These are phyloP conservation scores for Protonemura montana DNA, from an alignment of 2,888 invertebrate genomes.

Conservation along the genomic window DNA sequence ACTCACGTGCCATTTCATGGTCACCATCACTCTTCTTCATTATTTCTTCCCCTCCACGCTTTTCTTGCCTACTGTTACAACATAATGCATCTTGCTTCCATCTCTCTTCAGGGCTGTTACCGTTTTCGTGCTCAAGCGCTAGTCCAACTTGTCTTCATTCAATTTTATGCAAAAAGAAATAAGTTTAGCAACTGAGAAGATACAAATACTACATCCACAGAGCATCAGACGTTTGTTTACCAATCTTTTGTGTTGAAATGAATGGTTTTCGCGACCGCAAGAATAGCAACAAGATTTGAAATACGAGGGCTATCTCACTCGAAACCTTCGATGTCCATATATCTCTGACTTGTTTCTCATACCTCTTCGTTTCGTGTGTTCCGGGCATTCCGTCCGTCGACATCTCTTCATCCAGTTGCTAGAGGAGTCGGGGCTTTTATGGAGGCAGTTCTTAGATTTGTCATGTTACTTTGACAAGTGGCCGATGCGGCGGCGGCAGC, in stretches of 20 bases:
- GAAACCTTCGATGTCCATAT: conserved; percentile 44
- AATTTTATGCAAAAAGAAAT: conserved; percentile 47
- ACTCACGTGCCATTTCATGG: not conserved
- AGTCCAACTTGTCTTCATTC: conserved; percentile 44
- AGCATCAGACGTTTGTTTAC: conserved; percentile 45
- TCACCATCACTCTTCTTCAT: not conserved
- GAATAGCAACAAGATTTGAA: conserved; percentile 48
- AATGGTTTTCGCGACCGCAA: conserved; percentile 44
- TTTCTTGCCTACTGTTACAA: not conserved
- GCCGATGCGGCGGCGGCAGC: not conserved
- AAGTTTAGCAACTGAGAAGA: conserved; percentile 26
- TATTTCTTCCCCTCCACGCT: not conserved
- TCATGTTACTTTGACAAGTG: conserved; percentile 49
- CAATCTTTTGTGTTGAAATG: conserved; percentile 47
- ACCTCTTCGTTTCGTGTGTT: conserved; percentile 41
- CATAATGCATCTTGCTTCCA: conserved; percentile 43
- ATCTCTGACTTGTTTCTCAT: conserved; percentile 43
- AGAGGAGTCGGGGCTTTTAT: conserved; percentile 44
- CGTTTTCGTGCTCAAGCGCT: conserved; percentile 38
- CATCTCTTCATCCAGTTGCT: conserved; percentile 41
- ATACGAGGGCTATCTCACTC: conserved; percentile 46
- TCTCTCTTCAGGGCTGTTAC: no score
- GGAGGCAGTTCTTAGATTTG: conserved; percentile 50
- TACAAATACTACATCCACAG: conserved; percentile 47
- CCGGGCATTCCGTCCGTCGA: conserved; percentile 46